phyloP scores from a whole-genome alignment of 2,113 vertebrate species.

The Microtus oregoni region DNA sequence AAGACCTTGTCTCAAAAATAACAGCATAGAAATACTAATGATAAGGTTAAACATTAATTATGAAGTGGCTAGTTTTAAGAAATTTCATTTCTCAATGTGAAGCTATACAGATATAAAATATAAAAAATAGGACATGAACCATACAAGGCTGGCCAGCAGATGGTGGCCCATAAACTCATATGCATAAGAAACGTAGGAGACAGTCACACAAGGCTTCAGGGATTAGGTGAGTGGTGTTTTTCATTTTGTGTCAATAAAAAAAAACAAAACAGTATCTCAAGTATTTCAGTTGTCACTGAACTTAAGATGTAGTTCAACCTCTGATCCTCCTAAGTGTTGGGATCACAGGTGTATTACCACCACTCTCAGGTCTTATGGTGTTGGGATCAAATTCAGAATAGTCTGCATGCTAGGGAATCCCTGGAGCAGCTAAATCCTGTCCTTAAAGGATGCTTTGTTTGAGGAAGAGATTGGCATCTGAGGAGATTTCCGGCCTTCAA shows the following conservation, averaged over 20 bases:
- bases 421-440: neutral
- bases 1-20: neutral
- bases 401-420: neutral
- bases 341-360: neutral
- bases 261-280: too few relatives aligned
- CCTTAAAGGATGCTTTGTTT: neutral
- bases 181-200: neutral
- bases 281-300: neutral
- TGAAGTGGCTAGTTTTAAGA: neutral
- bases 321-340: neutral
- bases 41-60: neutral
- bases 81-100: neutral
- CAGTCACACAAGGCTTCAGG: neutral
- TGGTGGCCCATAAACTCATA: neutral
- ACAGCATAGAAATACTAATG: neutral
- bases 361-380: neutral
- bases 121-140: neutral
- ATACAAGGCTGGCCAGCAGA: neutral
- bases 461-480: neutral
- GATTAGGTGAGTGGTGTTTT: neutral
- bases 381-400: neutral
- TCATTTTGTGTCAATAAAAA: neutral
- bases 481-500: neutral
- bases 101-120: neutral
- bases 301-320: neutral